Evolutionary conservation across 1,140 invertebrate genomes (phyloP).

Genomic region (Pachypeltis micranthus): DNA sequence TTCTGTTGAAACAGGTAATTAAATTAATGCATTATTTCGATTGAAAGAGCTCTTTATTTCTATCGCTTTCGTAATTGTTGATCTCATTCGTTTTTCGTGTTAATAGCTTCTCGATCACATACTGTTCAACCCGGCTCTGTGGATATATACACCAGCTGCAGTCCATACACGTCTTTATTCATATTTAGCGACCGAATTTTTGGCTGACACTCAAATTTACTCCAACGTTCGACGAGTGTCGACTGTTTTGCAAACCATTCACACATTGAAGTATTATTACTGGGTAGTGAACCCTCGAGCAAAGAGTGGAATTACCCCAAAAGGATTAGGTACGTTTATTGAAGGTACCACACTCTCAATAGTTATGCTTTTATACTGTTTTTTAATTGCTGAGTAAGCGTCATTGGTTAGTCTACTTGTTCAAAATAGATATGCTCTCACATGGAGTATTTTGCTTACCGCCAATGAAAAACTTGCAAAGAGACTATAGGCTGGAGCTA

Average conservation of each 20-base stretch:
- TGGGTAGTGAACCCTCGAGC: constrained; percentile 93
- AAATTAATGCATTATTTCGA: background rate
- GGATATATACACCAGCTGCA: constrained; percentile 92
- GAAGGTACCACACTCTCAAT: background rate
- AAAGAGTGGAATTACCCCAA: constrained; percentile 88
- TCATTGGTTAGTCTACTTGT: no score
- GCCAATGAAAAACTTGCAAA: no score
- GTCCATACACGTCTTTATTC: constrained; percentile 95
- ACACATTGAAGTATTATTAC: constrained; percentile 97
- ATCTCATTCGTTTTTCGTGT: constrained; percentile 60
- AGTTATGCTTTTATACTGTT: no score
- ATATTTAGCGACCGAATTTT: constrained; percentile 94
- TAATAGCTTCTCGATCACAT: constrained; percentile 96
- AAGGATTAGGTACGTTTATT: constrained; percentile 73
- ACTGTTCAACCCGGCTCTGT: constrained; percentile 95
- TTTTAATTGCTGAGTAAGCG: no score
- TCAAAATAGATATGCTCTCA: no score
- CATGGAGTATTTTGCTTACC: no score
- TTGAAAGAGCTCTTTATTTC: background rate
- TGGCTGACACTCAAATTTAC: constrained; percentile 94
- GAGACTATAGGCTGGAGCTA: no score
- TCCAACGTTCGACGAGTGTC: constrained; percentile 91
- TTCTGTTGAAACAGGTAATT: constrained; percentile 86
- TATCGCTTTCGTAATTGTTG: constrained; percentile 34
- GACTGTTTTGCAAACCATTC: constrained; percentile 94